These are phyloP conservation scores for Hyaena hyaena DNA, from an alignment of 2,113 vertebrate genomes.

Conservation along the genomic window DNA sequence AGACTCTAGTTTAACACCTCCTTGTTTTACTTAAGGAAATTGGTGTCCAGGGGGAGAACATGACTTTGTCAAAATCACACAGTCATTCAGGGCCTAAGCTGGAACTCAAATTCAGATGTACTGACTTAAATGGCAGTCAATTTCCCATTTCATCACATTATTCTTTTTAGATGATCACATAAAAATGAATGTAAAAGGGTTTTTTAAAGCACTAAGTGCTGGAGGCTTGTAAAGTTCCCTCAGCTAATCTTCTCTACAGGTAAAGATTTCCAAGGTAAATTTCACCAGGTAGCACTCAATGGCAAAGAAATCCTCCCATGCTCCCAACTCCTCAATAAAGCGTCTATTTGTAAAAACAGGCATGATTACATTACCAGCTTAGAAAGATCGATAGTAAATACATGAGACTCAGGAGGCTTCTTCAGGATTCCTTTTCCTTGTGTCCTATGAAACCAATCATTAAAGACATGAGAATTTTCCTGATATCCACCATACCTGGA, in stretches of 20 bases:
- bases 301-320: slow-evolving; percentile 15
- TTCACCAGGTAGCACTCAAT: not conserved
- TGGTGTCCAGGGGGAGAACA: not conserved
- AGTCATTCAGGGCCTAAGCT: not conserved
- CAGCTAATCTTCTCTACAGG: not conserved
- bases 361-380: not conserved
- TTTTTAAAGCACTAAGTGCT: slow-evolving; percentile 50
- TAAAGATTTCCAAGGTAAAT: not conserved
- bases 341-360: slow-evolving; percentile 22
- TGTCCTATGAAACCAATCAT: not conserved
- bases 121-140: not conserved
- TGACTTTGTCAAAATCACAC: not conserved
- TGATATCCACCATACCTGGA: not conserved
- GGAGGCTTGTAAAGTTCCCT: not conserved
- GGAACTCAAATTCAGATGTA: not conserved
- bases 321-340: not conserved
- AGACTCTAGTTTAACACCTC: not conserved
- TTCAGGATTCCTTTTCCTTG: slow-evolving; percentile 11
- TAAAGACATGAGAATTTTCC: slow-evolving; percentile 19
- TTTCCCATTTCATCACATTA: not conserved
- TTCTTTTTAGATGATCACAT: not conserved
- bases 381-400: not conserved
- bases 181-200: not conserved
- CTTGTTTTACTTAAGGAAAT: slow-evolving; percentile 4
- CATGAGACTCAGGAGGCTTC: slow-evolving; percentile 47